Evolutionary conservation across 2,888 invertebrate genomes (phyloP).

Genomic region (Parapristionchus giblindavisi): DNA sequence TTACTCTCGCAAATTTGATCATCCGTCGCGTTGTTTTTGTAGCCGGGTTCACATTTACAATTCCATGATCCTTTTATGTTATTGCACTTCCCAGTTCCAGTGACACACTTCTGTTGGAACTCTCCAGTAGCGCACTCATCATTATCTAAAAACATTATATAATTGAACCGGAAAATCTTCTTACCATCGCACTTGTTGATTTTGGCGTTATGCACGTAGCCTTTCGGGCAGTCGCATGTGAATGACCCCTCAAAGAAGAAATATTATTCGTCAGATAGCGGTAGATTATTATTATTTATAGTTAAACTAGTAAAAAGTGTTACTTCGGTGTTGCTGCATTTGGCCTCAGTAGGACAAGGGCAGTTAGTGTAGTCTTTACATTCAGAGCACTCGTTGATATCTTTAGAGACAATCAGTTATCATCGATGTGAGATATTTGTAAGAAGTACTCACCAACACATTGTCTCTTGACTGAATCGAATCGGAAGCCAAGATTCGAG

Average conservation of each 20-base stretch:
- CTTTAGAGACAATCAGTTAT: not conserved
- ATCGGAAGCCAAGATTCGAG: slow-evolving; percentile 29
- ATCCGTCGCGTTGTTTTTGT: slow-evolving; percentile 22
- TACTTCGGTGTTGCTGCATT: slow-evolving; percentile 32
- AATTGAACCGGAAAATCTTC: not conserved
- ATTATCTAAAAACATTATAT: slow-evolving; percentile 1
- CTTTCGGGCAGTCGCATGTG: slow-evolving; percentile 35
- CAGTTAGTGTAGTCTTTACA: slow-evolving; percentile 39
- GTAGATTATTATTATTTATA: too few species aligned
- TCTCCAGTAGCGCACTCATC: slow-evolving; percentile 29
- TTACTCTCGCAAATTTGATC: slow-evolving; percentile 30
- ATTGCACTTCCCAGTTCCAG: slow-evolving; percentile 21
- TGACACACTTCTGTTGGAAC: slow-evolving; percentile 23
- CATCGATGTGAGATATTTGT: not conserved
- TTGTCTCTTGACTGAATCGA: slow-evolving; percentile 30
- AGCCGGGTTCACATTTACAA: slow-evolving; percentile 31
- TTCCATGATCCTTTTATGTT: slow-evolving; percentile 29
- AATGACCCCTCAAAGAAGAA: too few species aligned
- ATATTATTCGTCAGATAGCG: too few species aligned
- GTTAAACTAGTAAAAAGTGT: too few species aligned
- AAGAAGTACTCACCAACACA: slow-evolving; percentile 31
- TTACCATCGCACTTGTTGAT: slow-evolving; percentile 34
- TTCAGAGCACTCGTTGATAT: slow-evolving; percentile 36
- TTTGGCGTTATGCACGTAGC: slow-evolving; percentile 27
- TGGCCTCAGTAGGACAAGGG: slow-evolving; percentile 38